phyloP scores from a whole-genome alignment of 2,888 invertebrate species.

The Eumacrocentrus americanus region DNA sequence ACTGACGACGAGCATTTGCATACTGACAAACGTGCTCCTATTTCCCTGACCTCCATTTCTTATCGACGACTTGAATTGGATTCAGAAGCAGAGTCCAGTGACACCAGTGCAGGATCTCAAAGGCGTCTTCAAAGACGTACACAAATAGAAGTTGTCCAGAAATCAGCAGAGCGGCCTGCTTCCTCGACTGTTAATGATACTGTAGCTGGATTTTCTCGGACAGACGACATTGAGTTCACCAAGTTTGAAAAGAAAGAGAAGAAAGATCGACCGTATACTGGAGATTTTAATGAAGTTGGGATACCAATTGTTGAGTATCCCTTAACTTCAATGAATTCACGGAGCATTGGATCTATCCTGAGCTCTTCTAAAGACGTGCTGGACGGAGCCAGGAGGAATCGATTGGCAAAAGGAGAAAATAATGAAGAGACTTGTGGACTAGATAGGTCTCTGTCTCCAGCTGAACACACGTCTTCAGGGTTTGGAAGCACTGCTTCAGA shows the following conservation, averaged over 20 bases:
- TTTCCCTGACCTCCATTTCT: slow-evolving; percentile 41
- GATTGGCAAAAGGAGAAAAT: slow-evolving; percentile 29
- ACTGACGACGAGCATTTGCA: slow-evolving; percentile 47
- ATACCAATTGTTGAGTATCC: slow-evolving; percentile 48
- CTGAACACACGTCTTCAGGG: slow-evolving; percentile 47
- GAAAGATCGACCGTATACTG: slow-evolving; percentile 32
- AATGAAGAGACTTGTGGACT: background rate
- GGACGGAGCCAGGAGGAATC: no score
- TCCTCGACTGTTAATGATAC: slow-evolving; percentile 23
- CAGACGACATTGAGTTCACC: slow-evolving; percentile 44
- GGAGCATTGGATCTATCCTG: slow-evolving; percentile 31
- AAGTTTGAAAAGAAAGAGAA: slow-evolving; percentile 28
- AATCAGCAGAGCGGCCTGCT: background rate
- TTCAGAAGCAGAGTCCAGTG: slow-evolving; percentile 55
- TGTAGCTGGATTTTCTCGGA: slow-evolving; percentile 42
- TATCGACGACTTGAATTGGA: slow-evolving; percentile 55
- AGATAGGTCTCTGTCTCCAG: slow-evolving; percentile 45
- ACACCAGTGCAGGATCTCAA: slow-evolving; percentile 46
- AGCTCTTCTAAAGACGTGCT: no score
- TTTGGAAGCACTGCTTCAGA: slow-evolving; percentile 44
- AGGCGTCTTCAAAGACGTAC: slow-evolving; percentile 39
- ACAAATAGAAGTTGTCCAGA: background rate
- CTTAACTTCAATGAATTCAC: slow-evolving; percentile 26
- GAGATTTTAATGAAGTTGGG: slow-evolving; percentile 58
- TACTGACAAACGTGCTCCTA: slow-evolving; percentile 5